A percentile compares a stretch with the other conserved stretches of the same genome.
phyloP scores from a whole-genome alignment of 2,797 vertebrate genomes.

The Discoglossus pictus region DNA sequence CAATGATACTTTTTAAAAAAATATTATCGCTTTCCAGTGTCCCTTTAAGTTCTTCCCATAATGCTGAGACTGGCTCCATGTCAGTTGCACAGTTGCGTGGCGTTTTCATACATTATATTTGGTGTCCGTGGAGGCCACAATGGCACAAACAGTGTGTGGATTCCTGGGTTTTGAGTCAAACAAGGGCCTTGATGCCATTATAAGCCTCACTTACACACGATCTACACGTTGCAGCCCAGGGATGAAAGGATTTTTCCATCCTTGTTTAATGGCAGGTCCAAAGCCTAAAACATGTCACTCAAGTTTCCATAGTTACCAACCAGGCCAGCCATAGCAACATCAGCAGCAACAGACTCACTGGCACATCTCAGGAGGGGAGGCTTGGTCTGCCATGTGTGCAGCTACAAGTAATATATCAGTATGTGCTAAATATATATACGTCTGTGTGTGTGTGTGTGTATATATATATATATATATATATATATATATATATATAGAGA shows the following conservation, averaged over 20 bases:
- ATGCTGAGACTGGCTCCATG: no score
- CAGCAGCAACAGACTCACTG: conserved; percentile 5
- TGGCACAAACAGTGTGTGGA: no score
- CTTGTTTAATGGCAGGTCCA: conserved; percentile 16
- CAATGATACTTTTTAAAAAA: no score
- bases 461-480: no score
- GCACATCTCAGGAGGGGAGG: neutral
- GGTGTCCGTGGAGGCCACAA: no score
- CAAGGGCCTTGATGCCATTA: neutral
- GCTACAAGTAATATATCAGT: conserved; percentile 20
- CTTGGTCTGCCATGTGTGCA: conserved; percentile 5
- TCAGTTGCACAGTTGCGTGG: no score
- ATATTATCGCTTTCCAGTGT: no score
- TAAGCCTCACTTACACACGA: conserved; percentile 1
- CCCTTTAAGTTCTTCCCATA: no score
- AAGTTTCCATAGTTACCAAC: conserved; percentile 28
- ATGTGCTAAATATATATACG: no score
- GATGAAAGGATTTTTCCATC: conserved; percentile 4
- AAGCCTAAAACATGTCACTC: conserved; percentile 26
- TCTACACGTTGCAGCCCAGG: neutral
- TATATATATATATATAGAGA: no score
- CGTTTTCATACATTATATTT: no score
- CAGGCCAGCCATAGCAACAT: conserved; percentile 26
- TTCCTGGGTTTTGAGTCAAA: neutral
- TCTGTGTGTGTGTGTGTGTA: no score